Evolutionary conservation across 30 jellyfish, hydroid and myxozoan species (phyloP), one percentile per base, ranked within the genome.

Genomic region (Nemopilema nomurai): DNA sequence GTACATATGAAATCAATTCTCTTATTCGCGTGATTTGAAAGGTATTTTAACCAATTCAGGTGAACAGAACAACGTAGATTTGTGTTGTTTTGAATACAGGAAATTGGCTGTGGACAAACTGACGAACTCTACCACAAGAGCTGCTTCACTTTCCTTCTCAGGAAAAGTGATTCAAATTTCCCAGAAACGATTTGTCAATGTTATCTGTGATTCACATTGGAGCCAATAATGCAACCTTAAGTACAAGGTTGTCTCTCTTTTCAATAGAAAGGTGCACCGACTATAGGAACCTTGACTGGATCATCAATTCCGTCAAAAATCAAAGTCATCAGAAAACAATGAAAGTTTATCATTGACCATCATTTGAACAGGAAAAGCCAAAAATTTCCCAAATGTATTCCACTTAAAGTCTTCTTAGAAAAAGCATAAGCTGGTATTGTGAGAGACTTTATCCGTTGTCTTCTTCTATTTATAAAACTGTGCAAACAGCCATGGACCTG

Each of bases 391-490:
- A 41, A 41, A 41, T 6, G 57, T 41, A 41, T 41, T 41, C 57
- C 13, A 13, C 6, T 41, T 3, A 41, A 41, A 41, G 13, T 13
- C 57, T 41, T 41, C 13, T 41, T 41, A 3, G 6, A 13, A 13
- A 41, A 6, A 41, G 13, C 13, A 3, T 41, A 41, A 41, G 13
- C 57, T 41, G 6, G 57, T 41, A 13, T 6, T 41, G 13, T 41
- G 13, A 41, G 57, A 41, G 57, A 41, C 13, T n/a, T n/a, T n/a
- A n/a, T n/a, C 6, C 13, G 13, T 41, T 41, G 57, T 41, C 57
- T 13, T 41, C 13, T 41, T 41, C 57, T 73, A 73, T 73, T 73
- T 73, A 22, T 73, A 33, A 70, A 31, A 49, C 41, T 9, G 83
- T 9, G 70, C 41, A 31, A 32, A 73, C 70, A 41, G 57, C 57